Base-by-base conservation (phyloP, 2,888 invertebrate genomes). In the Nemapogon koenigi region DNA sequence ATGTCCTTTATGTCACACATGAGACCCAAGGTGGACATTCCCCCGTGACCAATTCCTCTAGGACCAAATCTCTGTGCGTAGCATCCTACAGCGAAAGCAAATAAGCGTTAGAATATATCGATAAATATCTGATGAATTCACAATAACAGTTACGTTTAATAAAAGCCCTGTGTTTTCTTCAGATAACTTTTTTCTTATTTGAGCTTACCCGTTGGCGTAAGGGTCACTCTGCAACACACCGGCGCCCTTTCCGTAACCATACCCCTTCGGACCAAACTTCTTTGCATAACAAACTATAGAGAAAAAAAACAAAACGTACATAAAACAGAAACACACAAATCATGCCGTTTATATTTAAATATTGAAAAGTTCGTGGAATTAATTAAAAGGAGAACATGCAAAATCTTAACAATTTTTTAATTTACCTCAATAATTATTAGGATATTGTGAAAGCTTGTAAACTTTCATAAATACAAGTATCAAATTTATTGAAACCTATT, bases 191-290 rank as follows among this genome's bases (percentile, higher is more conserved):
- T 47, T 49, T 59, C 51, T 62, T 50, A 45, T 42, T 51, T 62
- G 4, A 33, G 39, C 87, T 83, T 86, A 89, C 91, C 90, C 90
- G 79, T 88, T 88, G 69, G 87, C 84, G 79, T 86, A 87, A 80
- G 86, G 86, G 82, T 94, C 94, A 76, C 91, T 91, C 82, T 94
- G 93, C 62, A 94, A 84, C 53, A 92, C 92, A 65, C 94, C 94
- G 65, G 91, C 94, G 63, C 98, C 97, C 81, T 94, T 93, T 59
- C 97, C 97, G 78, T 94, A 97, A 60, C 96, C 97, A 76, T 96
- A 96, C 73, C 94, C 94, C 82, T 93, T 96, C 59, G 97, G 97
- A 58, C 97, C 97, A 81, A 93, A 97, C 84, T 89, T 92, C 86
- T 95, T 94, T 67, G 89, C 93, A 83, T 98, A 97, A 86, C 97